Evolutionary conservation across 1,140 invertebrate genomes (phyloP).

Genomic region (Atta texana): DNA sequence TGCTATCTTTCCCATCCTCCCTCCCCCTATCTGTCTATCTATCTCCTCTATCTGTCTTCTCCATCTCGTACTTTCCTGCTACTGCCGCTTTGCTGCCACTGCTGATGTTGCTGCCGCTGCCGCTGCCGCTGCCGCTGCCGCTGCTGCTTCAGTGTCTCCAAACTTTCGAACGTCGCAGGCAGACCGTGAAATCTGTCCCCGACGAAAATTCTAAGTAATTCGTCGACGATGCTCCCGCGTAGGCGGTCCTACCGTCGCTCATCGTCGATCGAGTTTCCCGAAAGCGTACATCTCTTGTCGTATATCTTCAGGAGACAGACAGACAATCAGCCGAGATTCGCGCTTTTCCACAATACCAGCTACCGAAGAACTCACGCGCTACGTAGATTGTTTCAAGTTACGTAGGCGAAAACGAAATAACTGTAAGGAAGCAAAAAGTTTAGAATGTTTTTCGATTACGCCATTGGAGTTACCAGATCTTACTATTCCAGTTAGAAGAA

Average conservation of each 20-base stretch:
- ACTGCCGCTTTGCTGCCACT: slow-evolving; percentile 24
- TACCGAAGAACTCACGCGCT: not conserved
- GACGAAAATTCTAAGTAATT: slow-evolving; percentile 75
- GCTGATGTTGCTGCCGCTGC: slow-evolving; percentile 19
- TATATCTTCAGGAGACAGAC: slow-evolving; percentile 25
- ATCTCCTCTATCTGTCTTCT: slow-evolving; percentile 53
- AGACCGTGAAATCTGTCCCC: slow-evolving; percentile 79
- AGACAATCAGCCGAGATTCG: slow-evolving; percentile 64
- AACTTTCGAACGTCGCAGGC: slow-evolving; percentile 78
- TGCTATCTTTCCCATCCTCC: not conserved
- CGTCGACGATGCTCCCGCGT: slow-evolving; percentile 51
- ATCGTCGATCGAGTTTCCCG: slow-evolving; percentile 60
- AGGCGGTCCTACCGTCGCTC: slow-evolving; percentile 53
- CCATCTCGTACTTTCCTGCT: slow-evolving; percentile 58
- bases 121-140: slow-evolving; percentile 2
- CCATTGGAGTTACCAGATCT: not conserved
- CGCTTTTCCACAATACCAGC: slow-evolving; percentile 38
- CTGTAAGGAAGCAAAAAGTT: slow-evolving; percentile 18
- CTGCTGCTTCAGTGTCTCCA: slow-evolving; percentile 72
- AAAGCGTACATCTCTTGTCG: slow-evolving; percentile 48
- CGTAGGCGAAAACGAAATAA: not conserved
- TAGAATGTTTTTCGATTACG: slow-evolving; percentile 16
- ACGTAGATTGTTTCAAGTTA: slow-evolving; percentile 30
- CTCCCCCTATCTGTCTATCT: slow-evolving; percentile 12
- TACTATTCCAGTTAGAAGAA: slow-evolving; percentile 18